Percentiles rank a stretch among this genome's conserved stretches.
phyloP scores from a whole-genome alignment of 2,888 invertebrate genomes.

The Yponomeuta plumbellus region DNA sequence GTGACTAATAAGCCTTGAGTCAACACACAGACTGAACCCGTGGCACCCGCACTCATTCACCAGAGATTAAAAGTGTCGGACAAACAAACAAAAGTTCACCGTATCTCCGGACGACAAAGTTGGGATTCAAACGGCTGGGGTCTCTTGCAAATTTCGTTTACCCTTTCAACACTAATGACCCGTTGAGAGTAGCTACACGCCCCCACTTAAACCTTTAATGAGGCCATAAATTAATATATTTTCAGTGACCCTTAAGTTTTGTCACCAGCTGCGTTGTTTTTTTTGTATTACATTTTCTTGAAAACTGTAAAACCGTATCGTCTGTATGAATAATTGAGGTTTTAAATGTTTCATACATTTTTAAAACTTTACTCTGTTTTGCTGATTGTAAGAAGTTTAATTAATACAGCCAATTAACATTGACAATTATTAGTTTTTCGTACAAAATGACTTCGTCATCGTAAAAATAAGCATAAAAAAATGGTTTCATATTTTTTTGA shows the following conservation, averaged over 20 bases:
- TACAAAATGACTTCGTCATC: too few relatives aligned
- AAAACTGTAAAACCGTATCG: background rate
- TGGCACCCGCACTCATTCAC: background rate
- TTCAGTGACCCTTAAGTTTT: background rate
- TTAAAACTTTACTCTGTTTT: too few relatives aligned
- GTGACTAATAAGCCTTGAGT: background rate
- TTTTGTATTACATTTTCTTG: background rate
- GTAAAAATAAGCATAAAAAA: too few relatives aligned
- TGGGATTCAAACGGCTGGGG: slow-evolving; percentile 30
- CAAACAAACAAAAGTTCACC: slow-evolving; percentile 17
- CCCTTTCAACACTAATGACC: slow-evolving; percentile 63
- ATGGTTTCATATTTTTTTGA: too few relatives aligned
- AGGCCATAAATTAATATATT: slow-evolving; percentile 6
- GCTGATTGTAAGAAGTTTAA: too few relatives aligned
- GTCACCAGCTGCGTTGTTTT: background rate
- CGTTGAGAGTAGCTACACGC: slow-evolving; percentile 54
- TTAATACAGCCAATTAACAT: too few relatives aligned
- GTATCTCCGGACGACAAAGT: background rate
- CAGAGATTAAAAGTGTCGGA: slow-evolving; percentile 16
- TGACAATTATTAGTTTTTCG: too few relatives aligned
- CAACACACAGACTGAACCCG: background rate
- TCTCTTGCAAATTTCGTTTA: slow-evolving; percentile 46
- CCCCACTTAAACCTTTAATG: slow-evolving; percentile 24
- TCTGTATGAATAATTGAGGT: too few relatives aligned
- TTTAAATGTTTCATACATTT: too few relatives aligned